These are phyloP conservation scores for Caenorhabditis sp. DNA, from an alignment of 2,888 invertebrate genomes.

Conservation along the genomic window DNA sequence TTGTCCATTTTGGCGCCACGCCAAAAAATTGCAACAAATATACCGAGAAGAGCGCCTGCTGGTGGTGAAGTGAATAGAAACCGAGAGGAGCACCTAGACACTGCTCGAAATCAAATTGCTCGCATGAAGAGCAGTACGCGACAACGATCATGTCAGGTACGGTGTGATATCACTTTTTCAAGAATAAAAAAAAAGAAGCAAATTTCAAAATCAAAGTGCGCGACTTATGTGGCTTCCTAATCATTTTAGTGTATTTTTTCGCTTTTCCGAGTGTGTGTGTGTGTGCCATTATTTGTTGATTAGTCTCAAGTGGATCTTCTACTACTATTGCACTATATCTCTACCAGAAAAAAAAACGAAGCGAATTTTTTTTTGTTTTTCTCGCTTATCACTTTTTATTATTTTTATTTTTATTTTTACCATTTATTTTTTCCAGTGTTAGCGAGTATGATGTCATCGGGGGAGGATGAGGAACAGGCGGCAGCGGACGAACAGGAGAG, in stretches of 20 bases:
- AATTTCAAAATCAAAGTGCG: too few species aligned
- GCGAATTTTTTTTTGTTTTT: too few species aligned
- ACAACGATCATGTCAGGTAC: slow-evolving; percentile 36
- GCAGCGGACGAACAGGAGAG: slow-evolving; percentile 55
- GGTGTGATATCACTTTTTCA: too few species aligned
- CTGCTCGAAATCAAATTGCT: slow-evolving; percentile 38
- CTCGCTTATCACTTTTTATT: too few species aligned
- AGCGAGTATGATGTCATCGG: slow-evolving; percentile 66
- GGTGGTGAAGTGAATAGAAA: slow-evolving; percentile 7
- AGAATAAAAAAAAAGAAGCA: neutral
- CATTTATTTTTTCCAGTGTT: slow-evolving; percentile 54
- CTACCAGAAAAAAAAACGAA: too few species aligned
- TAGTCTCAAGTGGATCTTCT: too few species aligned
- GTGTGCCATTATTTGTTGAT: too few species aligned
- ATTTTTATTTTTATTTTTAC: neutral
- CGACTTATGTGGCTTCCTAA: too few species aligned
- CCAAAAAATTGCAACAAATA: too few species aligned
- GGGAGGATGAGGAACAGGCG: slow-evolving; percentile 64
- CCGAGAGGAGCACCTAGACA: slow-evolving; percentile 32
- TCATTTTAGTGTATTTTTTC: neutral
- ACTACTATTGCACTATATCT: too few species aligned
- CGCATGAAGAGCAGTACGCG: slow-evolving; percentile 44
- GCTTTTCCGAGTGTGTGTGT: too few species aligned
- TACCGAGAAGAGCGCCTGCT: neutral
- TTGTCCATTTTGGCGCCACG: too few species aligned